Conservation (phyloP, 1,140 invertebrate genomes). For the Chymomyza costata region DNA sequence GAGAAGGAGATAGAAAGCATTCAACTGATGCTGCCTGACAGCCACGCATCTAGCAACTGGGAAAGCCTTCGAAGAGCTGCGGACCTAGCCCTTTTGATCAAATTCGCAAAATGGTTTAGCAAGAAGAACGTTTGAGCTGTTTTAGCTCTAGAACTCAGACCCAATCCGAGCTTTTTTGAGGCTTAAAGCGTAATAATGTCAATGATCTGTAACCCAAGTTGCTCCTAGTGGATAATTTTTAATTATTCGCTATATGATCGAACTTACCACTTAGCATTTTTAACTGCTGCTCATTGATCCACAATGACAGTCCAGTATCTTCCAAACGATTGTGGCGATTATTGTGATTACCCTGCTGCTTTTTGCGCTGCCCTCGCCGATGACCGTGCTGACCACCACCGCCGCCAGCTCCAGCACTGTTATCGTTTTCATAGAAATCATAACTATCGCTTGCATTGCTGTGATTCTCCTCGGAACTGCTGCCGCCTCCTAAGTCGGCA, state of each 20-base stretch:
- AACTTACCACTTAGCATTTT: slow-evolving; percentile 90
- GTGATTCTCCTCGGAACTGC: slow-evolving; percentile 53
- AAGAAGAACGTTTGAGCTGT: too few relatives aligned
- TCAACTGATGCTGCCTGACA: too few relatives aligned
- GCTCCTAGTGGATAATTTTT: background rate
- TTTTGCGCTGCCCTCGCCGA: slow-evolving; percentile 42
- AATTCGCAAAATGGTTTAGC: too few relatives aligned
- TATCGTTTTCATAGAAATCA: slow-evolving; percentile 41
- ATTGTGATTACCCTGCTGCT: slow-evolving; percentile 29
- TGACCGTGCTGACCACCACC: slow-evolving; percentile 18
- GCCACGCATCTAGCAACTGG: too few relatives aligned
- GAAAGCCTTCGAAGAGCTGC: too few relatives aligned
- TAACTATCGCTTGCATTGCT: slow-evolving; percentile 35
- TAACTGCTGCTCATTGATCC: slow-evolving; percentile 92
- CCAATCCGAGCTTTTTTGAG: too few relatives aligned
- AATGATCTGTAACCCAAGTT: background rate
- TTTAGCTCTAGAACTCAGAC: too few relatives aligned
- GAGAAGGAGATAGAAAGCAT: too few relatives aligned
- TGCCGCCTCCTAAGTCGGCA: slow-evolving; percentile 29
- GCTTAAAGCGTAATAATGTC: background rate
- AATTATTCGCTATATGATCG: too few relatives aligned
- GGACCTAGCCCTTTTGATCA: too few relatives aligned
- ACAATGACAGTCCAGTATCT: slow-evolving; percentile 83
- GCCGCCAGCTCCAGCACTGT: slow-evolving; percentile 5
- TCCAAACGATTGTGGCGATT: slow-evolving; percentile 50